phyloP scores from a whole-genome alignment of 2,888 invertebrate genomes.

The Orchesella flavescens region DNA sequence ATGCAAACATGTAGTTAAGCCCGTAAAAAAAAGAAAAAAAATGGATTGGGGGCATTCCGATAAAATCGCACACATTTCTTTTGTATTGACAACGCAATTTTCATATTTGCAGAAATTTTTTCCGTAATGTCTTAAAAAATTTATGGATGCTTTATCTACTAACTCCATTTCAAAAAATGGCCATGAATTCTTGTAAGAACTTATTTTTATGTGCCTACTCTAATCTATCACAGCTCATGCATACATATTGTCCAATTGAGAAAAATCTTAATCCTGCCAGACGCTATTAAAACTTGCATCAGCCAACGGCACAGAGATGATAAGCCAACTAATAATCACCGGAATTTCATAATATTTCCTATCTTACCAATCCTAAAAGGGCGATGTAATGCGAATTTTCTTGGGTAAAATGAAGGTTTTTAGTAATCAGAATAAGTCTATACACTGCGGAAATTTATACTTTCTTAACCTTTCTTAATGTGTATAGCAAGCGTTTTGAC shows the following conservation, averaged over 20 bases:
- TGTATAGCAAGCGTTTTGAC: constrained; percentile 20
- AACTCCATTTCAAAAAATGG: neutral
- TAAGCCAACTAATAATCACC: constrained; percentile 56
- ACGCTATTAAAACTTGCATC: neutral
- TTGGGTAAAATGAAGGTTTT: neutral
- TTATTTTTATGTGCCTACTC: neutral
- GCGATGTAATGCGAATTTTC: neutral
- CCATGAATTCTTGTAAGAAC: neutral
- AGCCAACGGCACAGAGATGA: constrained; percentile 48
- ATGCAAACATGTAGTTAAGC: constrained; percentile 59
- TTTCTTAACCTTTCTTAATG: constrained; percentile 60
- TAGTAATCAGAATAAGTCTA: too few relatives aligned
- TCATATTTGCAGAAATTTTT: constrained; percentile 51
- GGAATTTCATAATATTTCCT: constrained; percentile 52
- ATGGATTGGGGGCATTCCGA: constrained; percentile 51
- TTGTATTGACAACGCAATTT: constrained; percentile 56
- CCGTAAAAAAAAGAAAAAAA: constrained; percentile 41
- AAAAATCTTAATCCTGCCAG: neutral
- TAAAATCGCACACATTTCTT: constrained; percentile 52
- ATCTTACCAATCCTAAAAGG: too few relatives aligned
- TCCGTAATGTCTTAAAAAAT: constrained; percentile 19
- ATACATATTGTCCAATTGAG: neutral
- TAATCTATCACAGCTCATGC: neutral
- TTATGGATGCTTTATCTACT: constrained; percentile 21
- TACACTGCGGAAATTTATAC: constrained; percentile 28